Base-by-base conservation (phyloP, 2,113 vertebrate species). In the Trogon surrucura region DNA sequence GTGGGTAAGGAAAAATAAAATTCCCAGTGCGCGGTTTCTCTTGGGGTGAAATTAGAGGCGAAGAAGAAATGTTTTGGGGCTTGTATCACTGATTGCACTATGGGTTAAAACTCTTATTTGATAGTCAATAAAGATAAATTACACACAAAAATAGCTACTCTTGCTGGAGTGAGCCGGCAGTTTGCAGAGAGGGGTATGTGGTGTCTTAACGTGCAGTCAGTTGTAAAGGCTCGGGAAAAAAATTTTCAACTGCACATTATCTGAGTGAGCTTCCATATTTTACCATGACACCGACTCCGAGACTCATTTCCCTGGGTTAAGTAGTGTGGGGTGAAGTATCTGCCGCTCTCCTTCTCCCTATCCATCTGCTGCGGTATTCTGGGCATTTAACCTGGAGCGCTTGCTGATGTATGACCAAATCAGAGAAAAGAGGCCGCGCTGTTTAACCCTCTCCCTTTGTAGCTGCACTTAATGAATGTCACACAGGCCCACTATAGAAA, bases 401-500 rank as follows among this genome's bases (percentile, higher is more conserved):
- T 18, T 64, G 93, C 64, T 75, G 88, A 94, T 96, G 91, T 79
- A 96, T 96, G 96, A 90, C 78, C 93, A 58, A 94, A 94, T 73
- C 91, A 88, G 92, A 96, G 94, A 95, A 96, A 97, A 95, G 94
- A 95, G 97, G 85, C 97, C 93, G 83, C 2, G 51, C 97, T 97
- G 97, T 30, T 91, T 96, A 94, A 97, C 92, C 94, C 89, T 96
- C 97, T 97, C 97, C 92, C 93, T 97, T 96, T 97, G 91, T 95
- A 96, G 96, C 95, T 94, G 94, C 97, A 97, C 97, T 98, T 97
- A 98, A 98, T 97, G 97, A 97, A 97, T 97, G 97, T 97, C 97
- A 97, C 95, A 8, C 85, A 65, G 96, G 65, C 93, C 89, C 95
- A 96, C 97, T 95, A 97, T 97, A 97, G 97, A 98, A 97, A 96